phyloP scores from a whole-genome alignment of 2,797 vertebrate species.

The Myripristis jacobus region DNA sequence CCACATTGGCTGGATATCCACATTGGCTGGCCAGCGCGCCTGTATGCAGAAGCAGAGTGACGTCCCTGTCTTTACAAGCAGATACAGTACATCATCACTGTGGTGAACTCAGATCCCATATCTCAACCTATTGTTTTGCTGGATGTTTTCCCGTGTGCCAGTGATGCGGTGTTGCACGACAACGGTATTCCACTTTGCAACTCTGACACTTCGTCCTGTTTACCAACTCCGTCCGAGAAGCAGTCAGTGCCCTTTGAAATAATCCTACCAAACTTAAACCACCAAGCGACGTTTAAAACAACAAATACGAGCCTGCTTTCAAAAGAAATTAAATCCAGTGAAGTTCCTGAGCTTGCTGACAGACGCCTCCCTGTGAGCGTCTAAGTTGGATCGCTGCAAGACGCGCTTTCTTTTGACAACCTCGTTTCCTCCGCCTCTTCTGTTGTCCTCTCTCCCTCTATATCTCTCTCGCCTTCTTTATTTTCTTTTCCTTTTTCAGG shows the following conservation, averaged over 20 bases:
- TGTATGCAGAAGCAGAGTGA: constrained; percentile 3
- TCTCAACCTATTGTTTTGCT: constrained; percentile 2
- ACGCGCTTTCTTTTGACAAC: constrained; percentile 38
- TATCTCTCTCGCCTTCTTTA: constrained; percentile 9
- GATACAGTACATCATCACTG: background rate
- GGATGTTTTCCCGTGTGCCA: constrained; percentile 15
- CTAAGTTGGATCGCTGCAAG: constrained; percentile 32
- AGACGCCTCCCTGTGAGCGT: constrained; percentile 45
- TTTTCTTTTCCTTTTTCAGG: constrained; percentile 13
- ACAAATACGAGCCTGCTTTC: constrained; percentile 19
- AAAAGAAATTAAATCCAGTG: constrained; percentile 51
- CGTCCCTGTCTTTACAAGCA: constrained; percentile 4
- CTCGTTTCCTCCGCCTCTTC: constrained; percentile 35
- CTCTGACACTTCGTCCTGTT: constrained; percentile 25
- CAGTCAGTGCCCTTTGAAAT: constrained; percentile 14
- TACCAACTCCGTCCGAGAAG: constrained; percentile 24
- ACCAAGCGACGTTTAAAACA: constrained; percentile 11
- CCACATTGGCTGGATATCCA: constrained; percentile 52
- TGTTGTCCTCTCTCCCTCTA: constrained; percentile 7
- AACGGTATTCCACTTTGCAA: constrained; percentile 32
- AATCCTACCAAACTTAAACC: constrained; percentile 28
- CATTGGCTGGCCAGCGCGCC: constrained; percentile 6
- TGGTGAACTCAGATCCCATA: constrained; percentile 39
- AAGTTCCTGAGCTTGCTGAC: constrained; percentile 69
- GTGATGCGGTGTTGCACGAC: background rate